phyloP scores from a whole-genome alignment of 2,113 vertebrate species.

The Okapia johnstoni region DNA sequence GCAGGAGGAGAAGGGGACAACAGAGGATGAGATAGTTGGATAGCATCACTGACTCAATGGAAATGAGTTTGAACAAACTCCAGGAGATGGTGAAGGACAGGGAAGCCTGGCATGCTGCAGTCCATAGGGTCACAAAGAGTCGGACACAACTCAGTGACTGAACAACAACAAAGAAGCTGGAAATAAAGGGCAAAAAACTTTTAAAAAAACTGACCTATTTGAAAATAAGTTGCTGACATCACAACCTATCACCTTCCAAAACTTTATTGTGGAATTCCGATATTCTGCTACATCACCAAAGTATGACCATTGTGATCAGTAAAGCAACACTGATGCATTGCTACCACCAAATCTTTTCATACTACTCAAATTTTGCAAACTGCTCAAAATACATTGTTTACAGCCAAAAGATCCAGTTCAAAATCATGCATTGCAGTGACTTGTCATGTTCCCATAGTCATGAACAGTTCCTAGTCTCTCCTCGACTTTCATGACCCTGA shows the following conservation, averaged over 20 bases:
- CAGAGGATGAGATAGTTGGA: too few species aligned
- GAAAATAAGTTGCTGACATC: background rate
- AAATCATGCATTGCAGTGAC: background rate
- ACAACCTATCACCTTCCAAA: background rate
- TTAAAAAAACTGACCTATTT: background rate
- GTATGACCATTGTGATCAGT: background rate
- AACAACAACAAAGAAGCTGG: background rate
- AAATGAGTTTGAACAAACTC: background rate
- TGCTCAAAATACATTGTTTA: background rate
- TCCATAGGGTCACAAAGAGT: background rate
- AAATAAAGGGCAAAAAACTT: background rate
- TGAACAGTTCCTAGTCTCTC: background rate
- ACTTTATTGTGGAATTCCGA: background rate
- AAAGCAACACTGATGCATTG: background rate
- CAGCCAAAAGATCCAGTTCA: background rate
- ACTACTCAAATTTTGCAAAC: background rate
- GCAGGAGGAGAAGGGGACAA: background rate
- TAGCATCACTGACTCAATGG: background rate
- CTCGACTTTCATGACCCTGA: background rate
- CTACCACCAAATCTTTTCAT: background rate
- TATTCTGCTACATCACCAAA: background rate
- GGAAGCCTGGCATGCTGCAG: background rate
- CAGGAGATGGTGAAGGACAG: background rate
- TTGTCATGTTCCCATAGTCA: background rate
- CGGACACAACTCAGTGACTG: background rate